phyloP scores from a whole-genome alignment of 2,113 vertebrate genomes.

The Amphilophus citrinellus region DNA sequence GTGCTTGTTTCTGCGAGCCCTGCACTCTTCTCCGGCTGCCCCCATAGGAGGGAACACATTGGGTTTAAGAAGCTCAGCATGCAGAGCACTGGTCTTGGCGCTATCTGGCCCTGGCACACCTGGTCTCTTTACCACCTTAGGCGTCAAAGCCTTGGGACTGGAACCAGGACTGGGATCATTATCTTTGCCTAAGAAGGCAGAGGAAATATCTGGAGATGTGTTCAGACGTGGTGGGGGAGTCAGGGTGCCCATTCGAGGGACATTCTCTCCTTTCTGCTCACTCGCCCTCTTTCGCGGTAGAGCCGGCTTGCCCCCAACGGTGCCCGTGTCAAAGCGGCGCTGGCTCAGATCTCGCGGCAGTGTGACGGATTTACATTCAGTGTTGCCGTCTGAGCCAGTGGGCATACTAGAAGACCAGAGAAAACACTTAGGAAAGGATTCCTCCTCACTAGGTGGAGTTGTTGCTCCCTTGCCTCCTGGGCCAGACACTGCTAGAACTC shows the following conservation, averaged over 20 bases:
- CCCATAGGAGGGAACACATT: slow-evolving; percentile 76
- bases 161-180: slow-evolving; percentile 88
- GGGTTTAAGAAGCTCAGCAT: slow-evolving; percentile 80
- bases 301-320: slow-evolving; percentile 90
- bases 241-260: slow-evolving; percentile 82
- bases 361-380: slow-evolving; percentile 91
- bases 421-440: slow-evolving; percentile 87
- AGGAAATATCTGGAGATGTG: slow-evolving; percentile 81
- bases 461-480: slow-evolving; percentile 74
- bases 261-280: slow-evolving; percentile 84
- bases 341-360: slow-evolving; percentile 92
- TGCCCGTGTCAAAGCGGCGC: slow-evolving; percentile 89
- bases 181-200: slow-evolving; percentile 78
- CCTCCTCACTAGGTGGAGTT: slow-evolving; percentile 85
- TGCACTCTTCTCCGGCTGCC: slow-evolving; percentile 86
- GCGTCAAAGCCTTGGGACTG: slow-evolving; percentile 88
- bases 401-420: slow-evolving; percentile 90
- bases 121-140: slow-evolving; percentile 86
- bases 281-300: slow-evolving; percentile 90
- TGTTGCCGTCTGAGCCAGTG: slow-evolving; percentile 83
- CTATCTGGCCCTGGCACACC: slow-evolving; percentile 82
- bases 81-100: slow-evolving; percentile 82
- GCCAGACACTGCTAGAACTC: slow-evolving; percentile 76
- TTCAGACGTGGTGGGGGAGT: slow-evolving; percentile 89
- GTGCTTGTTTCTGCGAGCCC: slow-evolving; percentile 87